These are phyloP conservation scores for Ctenopoma multispine DNA, from an alignment of 2,797 vertebrate species.

Conservation along the genomic window DNA sequence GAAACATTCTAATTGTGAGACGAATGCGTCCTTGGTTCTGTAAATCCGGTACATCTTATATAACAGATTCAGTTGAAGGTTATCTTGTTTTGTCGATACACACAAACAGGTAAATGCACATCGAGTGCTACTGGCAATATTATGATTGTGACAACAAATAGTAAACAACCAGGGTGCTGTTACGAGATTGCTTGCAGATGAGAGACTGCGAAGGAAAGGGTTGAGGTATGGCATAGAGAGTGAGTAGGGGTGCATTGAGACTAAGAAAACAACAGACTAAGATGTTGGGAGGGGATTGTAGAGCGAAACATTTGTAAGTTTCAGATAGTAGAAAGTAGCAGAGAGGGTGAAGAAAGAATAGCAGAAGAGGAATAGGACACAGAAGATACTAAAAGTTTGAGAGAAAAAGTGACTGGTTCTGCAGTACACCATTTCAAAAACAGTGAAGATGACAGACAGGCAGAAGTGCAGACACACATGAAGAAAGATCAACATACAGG, in stretches of 20 bases:
- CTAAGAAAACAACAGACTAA: slow-evolving; percentile 6
- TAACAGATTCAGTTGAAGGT: slow-evolving; percentile 60
- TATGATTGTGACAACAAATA: slow-evolving; percentile 61
- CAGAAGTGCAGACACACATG: slow-evolving; percentile 23
- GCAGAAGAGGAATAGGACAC: neutral
- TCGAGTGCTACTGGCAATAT: slow-evolving; percentile 59
- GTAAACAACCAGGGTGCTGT: slow-evolving; percentile 51
- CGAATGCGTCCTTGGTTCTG: slow-evolving; percentile 12
- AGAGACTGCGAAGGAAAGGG: slow-evolving; percentile 6
- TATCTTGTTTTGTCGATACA: slow-evolving; percentile 62
- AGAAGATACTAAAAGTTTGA: slow-evolving; percentile 31
- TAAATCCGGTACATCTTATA: slow-evolving; percentile 48
- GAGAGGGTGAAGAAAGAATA: slow-evolving; percentile 1
- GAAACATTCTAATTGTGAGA: slow-evolving; percentile 24
- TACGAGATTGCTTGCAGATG: slow-evolving; percentile 47
- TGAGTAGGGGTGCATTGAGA: neutral
- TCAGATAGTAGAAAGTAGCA: slow-evolving; percentile 19
- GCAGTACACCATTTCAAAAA: slow-evolving; percentile 30
- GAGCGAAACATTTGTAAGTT: slow-evolving; percentile 20
- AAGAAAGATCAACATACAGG: slow-evolving; percentile 46
- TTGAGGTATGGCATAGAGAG: neutral
- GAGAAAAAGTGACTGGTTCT: slow-evolving; percentile 18
- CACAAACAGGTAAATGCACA: slow-evolving; percentile 46
- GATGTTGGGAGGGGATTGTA: slow-evolving; percentile 19
- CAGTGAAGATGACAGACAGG: slow-evolving; percentile 38